phyloP scores from a whole-genome alignment of 1,140 invertebrate genomes.

The Aradophagus sp. region DNA sequence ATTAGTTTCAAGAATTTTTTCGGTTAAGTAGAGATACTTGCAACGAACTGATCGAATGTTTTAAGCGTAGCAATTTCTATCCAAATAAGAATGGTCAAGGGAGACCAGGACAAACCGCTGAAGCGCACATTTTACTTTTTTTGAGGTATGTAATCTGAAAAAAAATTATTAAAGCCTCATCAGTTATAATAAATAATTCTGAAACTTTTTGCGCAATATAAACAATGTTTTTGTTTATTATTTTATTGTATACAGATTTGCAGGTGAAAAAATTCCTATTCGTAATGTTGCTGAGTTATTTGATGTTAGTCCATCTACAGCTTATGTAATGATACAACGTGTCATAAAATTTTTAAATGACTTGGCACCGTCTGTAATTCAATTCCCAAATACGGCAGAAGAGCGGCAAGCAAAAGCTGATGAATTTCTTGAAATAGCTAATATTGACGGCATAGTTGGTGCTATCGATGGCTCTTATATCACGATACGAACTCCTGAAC shows the following conservation, averaged over 20 bases:
- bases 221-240: background rate
- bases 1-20: slow-evolving; percentile 1
- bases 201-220: no score
- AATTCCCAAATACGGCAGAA: slow-evolving; percentile 1
- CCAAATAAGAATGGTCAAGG: background rate
- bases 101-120: background rate
- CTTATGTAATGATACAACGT: background rate
- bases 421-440: background rate
- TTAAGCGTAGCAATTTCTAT: background rate
- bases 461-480: no score
- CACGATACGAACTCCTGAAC: background rate
- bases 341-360: slow-evolving; percentile 11
- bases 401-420: slow-evolving; percentile 8
- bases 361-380: background rate
- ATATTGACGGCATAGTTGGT: no score
- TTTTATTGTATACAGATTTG: slow-evolving; percentile 6
- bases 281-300: slow-evolving; percentile 10
- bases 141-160: slow-evolving; percentile 2
- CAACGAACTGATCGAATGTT: background rate
- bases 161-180: no score
- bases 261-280: slow-evolving; percentile 4
- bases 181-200: no score
- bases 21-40: background rate
- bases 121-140: slow-evolving; percentile 2
- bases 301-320: slow-evolving; percentile 2